A percentile compares a stretch with the other conserved stretches of the same genome.
Conservation (phyloP, 1,140 invertebrate species). For the Thaumetopoea pityocampa region DNA sequence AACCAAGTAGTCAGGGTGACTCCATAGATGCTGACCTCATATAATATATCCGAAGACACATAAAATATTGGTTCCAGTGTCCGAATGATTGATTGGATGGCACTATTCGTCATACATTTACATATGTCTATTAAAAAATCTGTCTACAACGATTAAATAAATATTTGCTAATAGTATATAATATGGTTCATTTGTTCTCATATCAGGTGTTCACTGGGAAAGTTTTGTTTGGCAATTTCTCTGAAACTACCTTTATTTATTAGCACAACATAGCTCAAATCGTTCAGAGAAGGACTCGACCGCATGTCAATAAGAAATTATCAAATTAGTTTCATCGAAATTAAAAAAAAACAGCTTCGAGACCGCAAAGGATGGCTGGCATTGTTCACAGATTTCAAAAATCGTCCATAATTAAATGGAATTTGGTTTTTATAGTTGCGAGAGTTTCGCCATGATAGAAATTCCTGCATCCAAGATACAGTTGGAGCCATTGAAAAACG, state of each 20-base stretch:
- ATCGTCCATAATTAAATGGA: constrained; percentile 74
- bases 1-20: too few species aligned
- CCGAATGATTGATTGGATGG: too few species aligned
- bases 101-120: too few species aligned
- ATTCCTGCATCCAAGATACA: constrained; percentile 48
- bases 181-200: constrained; percentile 22
- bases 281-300: constrained; percentile 24
- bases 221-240: constrained; percentile 17
- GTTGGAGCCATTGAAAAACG: constrained; percentile 43
- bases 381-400: constrained; percentile 74
- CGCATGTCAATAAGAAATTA: constrained; percentile 65
- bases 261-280: background rate
- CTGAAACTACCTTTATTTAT: constrained; percentile 12
- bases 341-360: constrained; percentile 50
- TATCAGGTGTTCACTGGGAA: constrained; percentile 16
- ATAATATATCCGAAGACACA: too few species aligned
- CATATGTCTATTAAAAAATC: too few species aligned
- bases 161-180: too few species aligned
- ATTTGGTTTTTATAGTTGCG: constrained; percentile 53
- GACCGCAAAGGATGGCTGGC: constrained; percentile 59
- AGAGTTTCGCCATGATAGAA: constrained; percentile 61
- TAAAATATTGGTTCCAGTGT: too few species aligned
- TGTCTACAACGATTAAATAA: too few species aligned
- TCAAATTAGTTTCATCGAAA: constrained; percentile 68
- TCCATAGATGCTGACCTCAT: too few species aligned